A percentile compares a stretch with the other conserved stretches of the same genome.
Evolutionary conservation across 1,140 invertebrate genomes (phyloP).

Genomic region (Plodia interpunctella): DNA sequence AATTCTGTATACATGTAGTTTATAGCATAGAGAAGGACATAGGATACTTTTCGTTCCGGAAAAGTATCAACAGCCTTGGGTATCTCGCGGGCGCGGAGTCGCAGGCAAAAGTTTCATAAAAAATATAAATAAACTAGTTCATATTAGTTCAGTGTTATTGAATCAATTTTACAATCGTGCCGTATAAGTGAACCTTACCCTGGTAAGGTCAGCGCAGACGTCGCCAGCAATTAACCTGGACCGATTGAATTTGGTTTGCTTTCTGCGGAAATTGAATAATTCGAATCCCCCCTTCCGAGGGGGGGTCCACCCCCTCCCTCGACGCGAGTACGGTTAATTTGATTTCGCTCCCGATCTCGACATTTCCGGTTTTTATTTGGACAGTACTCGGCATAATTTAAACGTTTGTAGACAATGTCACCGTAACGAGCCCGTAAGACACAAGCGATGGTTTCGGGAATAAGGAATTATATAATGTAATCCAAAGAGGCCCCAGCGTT

Average conservation of each 20-base stretch:
- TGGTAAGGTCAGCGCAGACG: neutral
- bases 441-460: neutral
- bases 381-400: neutral
- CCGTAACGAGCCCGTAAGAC: neutral
- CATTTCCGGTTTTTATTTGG: constrained; percentile 1
- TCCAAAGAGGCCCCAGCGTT: neutral
- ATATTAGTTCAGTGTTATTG: too few species aligned
- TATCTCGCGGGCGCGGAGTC: too few species aligned
- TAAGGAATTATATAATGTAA: neutral
- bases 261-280: constrained; percentile 13
- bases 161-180: too few species aligned
- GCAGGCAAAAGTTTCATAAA: too few species aligned
- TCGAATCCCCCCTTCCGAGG: neutral
- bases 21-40: too few species aligned
- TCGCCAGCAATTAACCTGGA: constrained; percentile 9
- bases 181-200: too few species aligned
- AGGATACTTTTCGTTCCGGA: too few species aligned
- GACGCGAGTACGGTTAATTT: neutral
- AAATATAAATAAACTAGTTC: too few species aligned
- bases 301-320: too few species aligned
- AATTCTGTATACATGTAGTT: too few species aligned
- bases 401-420: neutral
- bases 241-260: constrained; percentile 7
- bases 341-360: neutral
- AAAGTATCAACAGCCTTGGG: too few species aligned